These are phyloP conservation scores for Athene cunicularia DNA, from an alignment of 2,113 vertebrate genomes.

Conservation along the genomic window DNA sequence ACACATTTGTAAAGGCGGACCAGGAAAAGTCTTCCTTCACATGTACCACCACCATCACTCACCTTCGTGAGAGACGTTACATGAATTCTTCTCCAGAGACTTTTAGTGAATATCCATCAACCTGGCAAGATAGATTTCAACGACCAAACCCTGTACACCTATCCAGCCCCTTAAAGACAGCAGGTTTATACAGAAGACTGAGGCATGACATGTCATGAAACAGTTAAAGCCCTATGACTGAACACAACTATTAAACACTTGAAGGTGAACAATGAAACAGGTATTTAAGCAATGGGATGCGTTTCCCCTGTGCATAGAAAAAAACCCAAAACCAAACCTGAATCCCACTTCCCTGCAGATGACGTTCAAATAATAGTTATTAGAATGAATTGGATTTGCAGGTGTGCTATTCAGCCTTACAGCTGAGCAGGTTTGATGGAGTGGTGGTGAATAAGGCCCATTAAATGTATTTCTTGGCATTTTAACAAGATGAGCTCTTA, in stretches of 20 bases:
- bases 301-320: not conserved
- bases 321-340: not conserved
- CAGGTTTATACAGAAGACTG: not conserved
- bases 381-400: not conserved
- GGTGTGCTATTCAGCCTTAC: not conserved
- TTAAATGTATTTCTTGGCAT: not conserved
- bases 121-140: not conserved
- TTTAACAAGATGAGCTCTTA: not conserved
- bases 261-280: not conserved
- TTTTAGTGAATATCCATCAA: not conserved
- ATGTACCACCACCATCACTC: accelerated
- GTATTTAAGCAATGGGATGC: not conserved
- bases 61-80: not conserved
- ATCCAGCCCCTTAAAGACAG: not conserved
- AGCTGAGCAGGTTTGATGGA: not conserved
- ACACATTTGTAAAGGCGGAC: not conserved
- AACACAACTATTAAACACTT: not conserved
- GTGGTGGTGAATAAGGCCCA: not conserved
- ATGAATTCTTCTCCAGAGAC: not conserved
- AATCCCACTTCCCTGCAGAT: not conserved
- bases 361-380: not conserved
- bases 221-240: not conserved
- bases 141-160: not conserved
- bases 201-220: accelerated
- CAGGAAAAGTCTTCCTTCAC: not conserved